phyloP scores from a whole-genome alignment of 2,113 vertebrate genomes.

The Stictonetta naevosa region DNA sequence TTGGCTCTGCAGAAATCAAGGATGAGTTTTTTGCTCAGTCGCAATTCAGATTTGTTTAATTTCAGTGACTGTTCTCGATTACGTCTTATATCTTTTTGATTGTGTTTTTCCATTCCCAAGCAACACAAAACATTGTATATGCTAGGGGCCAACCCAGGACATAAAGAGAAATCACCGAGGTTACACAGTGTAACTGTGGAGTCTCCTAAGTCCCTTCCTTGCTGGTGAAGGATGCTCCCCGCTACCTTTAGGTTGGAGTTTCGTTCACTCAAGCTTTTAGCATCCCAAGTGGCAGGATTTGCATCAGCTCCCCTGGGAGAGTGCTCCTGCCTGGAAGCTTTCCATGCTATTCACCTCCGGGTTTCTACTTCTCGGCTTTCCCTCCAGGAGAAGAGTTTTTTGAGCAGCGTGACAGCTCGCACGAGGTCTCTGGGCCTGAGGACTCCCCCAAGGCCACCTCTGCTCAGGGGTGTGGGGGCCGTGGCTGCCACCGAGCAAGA shows the following conservation, averaged over 20 bases:
- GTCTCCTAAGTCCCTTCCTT: background rate
- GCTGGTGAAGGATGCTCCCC: background rate
- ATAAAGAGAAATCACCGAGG: background rate
- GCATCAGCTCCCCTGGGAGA: background rate
- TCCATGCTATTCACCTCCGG: background rate
- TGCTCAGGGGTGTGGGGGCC: rapidly evolving
- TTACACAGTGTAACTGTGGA: background rate
- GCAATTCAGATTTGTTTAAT: constrained; percentile 37
- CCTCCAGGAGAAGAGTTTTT: constrained; percentile 28
- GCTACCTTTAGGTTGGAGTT: background rate
- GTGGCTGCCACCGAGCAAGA: background rate
- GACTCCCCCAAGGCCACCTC: constrained; percentile 20
- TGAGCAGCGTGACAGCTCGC: background rate
- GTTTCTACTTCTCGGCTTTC: background rate
- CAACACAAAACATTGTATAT: background rate
- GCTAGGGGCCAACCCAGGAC: background rate
- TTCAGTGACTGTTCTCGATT: background rate
- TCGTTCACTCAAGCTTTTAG: background rate
- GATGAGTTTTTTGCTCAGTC: background rate
- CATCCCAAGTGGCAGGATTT: background rate
- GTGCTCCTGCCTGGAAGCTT: constrained; percentile 14
- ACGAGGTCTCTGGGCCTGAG: constrained; percentile 24
- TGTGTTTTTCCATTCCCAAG: rapidly evolving
- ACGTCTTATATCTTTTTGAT: background rate
- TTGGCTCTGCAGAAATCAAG: background rate